Base-by-base conservation (phyloP, 2,113 vertebrate species). In the Danionella cerebrum region DNA sequence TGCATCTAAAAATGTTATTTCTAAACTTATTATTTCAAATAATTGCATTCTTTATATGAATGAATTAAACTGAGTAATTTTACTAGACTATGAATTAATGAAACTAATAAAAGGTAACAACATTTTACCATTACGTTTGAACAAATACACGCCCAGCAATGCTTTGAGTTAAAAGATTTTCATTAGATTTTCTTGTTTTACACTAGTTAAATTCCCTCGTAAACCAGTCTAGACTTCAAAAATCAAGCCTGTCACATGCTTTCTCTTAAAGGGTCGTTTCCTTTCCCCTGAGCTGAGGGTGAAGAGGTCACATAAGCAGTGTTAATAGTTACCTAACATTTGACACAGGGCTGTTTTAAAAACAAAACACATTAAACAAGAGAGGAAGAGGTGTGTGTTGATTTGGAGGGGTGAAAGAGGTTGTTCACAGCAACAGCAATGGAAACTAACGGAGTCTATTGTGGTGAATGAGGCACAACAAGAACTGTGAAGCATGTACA, bases 301-400 rank as follows among this genome's bases (percentile, higher is more conserved):
- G 60, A 67, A 82, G 72, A 80, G 86, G 85, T 79, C 84, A 81
- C 62, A 67, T 50, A 69, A 65, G 50, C 73, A 77, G 72, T 50
- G 2, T 71, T 80, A 83, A 85, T 81, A 68, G 74, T 78, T 85
- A 79, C 74, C 77, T 76, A 84, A 85, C 83, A 85, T 82, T 78
- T 84, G 83, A 86, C 85, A 80, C n/a, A n/a, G n/a, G n/a, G n/a
- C n/a, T 71, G 63, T 24, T 44, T 16, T 10, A 47, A 53, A 22
- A 41, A 24, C 44, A 64, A 63, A 53, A 27, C 19, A 36, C 27
- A 65, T 65, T 35, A 24, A 35, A 58, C n/a, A 13, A 14, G n/a
- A 65, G 39, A 16, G 22, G n/a, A 50, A 44, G 45, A 22, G 5
- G 19, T 12, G 11, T 35, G 29, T 7, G 63, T 63, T 39, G 22